Conservation (phyloP, 2,797 vertebrate species). For the Gallinago stenura region DNA sequence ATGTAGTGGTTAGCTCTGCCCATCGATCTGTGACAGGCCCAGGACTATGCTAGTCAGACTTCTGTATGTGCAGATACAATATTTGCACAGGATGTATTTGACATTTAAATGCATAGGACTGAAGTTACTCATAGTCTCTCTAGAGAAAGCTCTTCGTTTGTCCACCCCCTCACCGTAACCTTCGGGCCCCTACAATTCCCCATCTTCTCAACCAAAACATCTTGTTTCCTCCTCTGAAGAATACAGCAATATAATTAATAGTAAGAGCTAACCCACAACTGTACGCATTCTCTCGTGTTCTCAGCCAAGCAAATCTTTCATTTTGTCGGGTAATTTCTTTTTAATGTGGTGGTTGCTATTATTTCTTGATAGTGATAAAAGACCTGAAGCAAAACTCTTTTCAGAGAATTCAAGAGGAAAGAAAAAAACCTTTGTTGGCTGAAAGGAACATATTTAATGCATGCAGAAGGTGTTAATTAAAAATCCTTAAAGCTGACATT, state of each 20-base stretch:
- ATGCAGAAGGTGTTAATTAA: constrained; percentile 71
- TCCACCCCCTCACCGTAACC: not conserved
- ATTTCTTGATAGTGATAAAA: constrained; percentile 66
- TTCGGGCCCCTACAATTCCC: not conserved
- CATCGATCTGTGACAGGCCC: rapidly evolving
- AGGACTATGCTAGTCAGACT: not conserved
- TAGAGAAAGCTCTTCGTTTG: not conserved
- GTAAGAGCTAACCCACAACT: constrained; percentile 21
- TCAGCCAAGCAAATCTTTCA: constrained; percentile 58
- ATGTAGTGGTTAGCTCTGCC: not conserved
- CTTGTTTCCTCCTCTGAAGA: not conserved
- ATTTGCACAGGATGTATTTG: not conserved
- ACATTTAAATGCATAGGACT: not conserved
- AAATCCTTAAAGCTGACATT: constrained; percentile 59
- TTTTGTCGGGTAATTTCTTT: constrained; percentile 64
- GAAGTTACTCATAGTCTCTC: not conserved
- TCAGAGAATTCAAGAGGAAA: constrained; percentile 31
- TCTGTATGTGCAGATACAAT: not conserved
- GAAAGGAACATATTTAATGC: constrained; percentile 50
- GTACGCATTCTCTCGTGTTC: not conserved
- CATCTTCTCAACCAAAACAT: not conserved
- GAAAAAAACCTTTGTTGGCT: constrained; percentile 51
- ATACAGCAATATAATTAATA: not conserved
- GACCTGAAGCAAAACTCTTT: constrained; percentile 53
- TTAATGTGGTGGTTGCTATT: constrained; percentile 66